Conservation (phyloP, 2,797 vertebrate genomes). For the Spinus olivaceus region DNA sequence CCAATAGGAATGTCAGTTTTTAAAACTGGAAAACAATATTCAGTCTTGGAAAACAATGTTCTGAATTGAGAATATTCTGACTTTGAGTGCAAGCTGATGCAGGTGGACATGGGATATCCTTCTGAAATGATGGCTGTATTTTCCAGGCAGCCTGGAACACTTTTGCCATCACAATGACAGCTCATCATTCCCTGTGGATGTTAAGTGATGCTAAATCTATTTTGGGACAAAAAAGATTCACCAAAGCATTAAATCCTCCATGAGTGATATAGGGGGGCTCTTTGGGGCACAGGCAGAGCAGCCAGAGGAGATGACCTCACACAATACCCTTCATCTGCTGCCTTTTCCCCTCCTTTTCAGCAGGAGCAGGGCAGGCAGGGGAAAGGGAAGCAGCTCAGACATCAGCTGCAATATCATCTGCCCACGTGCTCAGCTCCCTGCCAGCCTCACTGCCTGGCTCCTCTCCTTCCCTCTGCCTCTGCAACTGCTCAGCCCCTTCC, state of each 20-base stretch:
- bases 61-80: background rate
- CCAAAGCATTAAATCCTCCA: background rate
- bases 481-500: background rate
- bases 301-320: slow-evolving; percentile 11
- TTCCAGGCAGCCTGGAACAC: background rate
- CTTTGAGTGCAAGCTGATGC: background rate
- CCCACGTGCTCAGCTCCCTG: slow-evolving; percentile 32
- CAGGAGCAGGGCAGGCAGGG: slow-evolving; percentile 14
- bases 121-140: background rate
- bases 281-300: background rate
- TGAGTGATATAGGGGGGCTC: background rate
- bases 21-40: background rate
- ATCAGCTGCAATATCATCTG: slow-evolving; percentile 54
- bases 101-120: background rate
- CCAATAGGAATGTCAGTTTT: background rate
- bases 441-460: background rate
- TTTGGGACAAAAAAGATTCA: background rate
- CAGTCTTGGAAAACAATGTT: background rate
- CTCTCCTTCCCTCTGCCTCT: background rate
- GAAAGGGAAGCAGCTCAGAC: slow-evolving; percentile 62
- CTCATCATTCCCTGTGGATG: background rate
- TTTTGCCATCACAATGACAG: background rate
- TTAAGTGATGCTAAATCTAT: background rate
- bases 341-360: slow-evolving; percentile 45
- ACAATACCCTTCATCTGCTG: slow-evolving; percentile 42